Evolutionary conservation across 2,797 vertebrate species (phyloP).

Genomic region (Epinephelus malabaricus): DNA sequence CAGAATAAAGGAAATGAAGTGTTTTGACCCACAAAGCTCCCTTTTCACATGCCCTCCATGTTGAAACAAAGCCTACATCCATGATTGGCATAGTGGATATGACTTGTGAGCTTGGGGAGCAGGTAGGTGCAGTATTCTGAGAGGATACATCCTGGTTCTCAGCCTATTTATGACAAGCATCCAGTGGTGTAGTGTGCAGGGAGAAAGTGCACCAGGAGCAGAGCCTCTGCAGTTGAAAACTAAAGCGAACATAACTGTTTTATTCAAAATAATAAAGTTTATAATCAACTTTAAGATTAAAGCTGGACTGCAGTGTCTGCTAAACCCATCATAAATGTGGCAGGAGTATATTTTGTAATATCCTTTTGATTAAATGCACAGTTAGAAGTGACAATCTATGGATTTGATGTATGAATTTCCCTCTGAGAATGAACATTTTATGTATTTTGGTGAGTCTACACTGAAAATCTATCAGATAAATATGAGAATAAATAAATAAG

Average conservation of each 20-base stretch:
- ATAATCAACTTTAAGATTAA: neutral
- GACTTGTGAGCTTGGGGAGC: neutral
- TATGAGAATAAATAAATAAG: neutral
- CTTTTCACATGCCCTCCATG: no score
- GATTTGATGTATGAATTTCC: neutral
- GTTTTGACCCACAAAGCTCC: no score
- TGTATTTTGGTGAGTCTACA: neutral
- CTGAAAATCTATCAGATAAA: neutral
- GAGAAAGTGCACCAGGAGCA: no score
- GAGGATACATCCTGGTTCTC: no score
- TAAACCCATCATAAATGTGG: neutral
- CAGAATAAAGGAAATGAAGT: no score
- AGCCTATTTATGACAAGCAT: neutral
- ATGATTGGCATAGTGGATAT: neutral
- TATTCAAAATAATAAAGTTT: neutral
- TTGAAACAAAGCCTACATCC: no score
- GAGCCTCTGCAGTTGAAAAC: no score
- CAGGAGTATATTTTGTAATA: neutral
- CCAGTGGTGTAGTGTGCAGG: neutral
- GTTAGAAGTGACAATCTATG: neutral
- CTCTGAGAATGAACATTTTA: neutral
- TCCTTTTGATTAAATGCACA: neutral
- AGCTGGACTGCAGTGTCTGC: neutral
- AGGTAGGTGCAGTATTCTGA: slow-evolving; percentile 2
- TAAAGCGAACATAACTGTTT: neutral